Evolutionary conservation across 2,888 invertebrate genomes (phyloP).

Genomic region (Tetragonisca angustula): DNA sequence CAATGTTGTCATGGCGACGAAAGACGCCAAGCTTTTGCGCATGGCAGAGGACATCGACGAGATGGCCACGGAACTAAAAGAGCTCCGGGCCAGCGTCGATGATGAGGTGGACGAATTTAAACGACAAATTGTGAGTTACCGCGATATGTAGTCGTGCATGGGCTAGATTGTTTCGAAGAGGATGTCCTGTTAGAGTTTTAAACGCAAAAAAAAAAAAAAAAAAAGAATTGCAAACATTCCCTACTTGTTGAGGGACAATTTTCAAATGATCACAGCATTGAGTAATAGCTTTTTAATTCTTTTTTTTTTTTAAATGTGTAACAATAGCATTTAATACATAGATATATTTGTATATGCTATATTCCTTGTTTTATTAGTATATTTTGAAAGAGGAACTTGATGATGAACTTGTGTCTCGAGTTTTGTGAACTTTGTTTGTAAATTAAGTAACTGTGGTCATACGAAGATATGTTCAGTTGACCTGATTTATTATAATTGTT

Average conservation of each 20-base stretch:
- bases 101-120: conserved; percentile 83
- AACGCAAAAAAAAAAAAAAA: conserved; percentile 34
- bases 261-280: conserved; percentile 38
- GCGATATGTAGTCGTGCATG: conserved; percentile 79
- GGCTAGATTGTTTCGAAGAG: conserved; percentile 62
- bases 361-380: not conserved
- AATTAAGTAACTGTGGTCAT: conserved; percentile 24
- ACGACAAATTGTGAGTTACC: conserved; percentile 84
- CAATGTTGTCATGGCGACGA: conserved; percentile 88
- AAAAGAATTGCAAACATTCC: conserved; percentile 21
- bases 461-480: conserved; percentile 19
- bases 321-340: conserved; percentile 4
- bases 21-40: conserved; percentile 90
- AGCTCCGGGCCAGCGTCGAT: conserved; percentile 83
- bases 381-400: not conserved
- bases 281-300: conserved; percentile 28
- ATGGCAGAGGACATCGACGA: conserved; percentile 91
- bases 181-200: conserved; percentile 49
- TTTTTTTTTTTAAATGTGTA: not conserved
- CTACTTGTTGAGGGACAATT: conserved; percentile 5
- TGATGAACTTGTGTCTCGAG: conserved; percentile 1
- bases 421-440: conserved; percentile 7
- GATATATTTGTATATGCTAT: not conserved
- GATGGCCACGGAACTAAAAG: conserved; percentile 88
- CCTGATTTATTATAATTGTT: conserved; percentile 14